Percentiles rank a stretch among this genome's conserved stretches.
Conservation (phyloP, 2,797 vertebrate genomes). For the Streptopelia turtur region DNA sequence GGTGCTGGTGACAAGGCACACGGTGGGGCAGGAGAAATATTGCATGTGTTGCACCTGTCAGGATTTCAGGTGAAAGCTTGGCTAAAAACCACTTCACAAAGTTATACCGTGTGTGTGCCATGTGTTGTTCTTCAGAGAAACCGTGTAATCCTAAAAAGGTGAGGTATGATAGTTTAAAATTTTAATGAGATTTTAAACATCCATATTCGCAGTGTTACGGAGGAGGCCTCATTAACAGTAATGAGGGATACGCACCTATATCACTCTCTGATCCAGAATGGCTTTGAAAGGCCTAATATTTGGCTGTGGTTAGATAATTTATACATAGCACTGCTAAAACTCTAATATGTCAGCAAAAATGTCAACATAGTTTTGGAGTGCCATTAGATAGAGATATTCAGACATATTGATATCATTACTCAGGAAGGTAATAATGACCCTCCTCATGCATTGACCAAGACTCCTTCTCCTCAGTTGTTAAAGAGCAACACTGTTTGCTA, state of each 20-base stretch:
- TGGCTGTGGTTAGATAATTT: background rate
- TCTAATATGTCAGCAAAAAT: background rate
- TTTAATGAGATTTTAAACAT: background rate
- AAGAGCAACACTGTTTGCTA: background rate
- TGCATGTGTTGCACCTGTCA: fast-evolving
- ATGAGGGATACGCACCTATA: background rate
- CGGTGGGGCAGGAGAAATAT: fast-evolving
- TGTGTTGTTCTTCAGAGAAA: background rate
- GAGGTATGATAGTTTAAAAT: background rate
- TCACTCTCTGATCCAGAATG: background rate
- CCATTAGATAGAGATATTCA: background rate
- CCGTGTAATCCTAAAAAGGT: background rate
- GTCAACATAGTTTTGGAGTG: background rate
- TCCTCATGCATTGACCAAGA: background rate
- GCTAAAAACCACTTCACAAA: background rate
- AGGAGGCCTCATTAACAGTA: background rate
- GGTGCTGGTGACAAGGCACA: background rate
- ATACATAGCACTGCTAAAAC: background rate
- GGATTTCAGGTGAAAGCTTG: background rate
- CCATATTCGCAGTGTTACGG: fast-evolving
- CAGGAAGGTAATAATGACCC: background rate
- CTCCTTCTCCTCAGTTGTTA: background rate
- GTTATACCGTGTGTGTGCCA: no score
- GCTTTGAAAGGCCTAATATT: background rate
- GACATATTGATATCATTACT: background rate